Conservation (phyloP, 2,797 vertebrate genomes). For the Mormyrops boulengeri region DNA sequence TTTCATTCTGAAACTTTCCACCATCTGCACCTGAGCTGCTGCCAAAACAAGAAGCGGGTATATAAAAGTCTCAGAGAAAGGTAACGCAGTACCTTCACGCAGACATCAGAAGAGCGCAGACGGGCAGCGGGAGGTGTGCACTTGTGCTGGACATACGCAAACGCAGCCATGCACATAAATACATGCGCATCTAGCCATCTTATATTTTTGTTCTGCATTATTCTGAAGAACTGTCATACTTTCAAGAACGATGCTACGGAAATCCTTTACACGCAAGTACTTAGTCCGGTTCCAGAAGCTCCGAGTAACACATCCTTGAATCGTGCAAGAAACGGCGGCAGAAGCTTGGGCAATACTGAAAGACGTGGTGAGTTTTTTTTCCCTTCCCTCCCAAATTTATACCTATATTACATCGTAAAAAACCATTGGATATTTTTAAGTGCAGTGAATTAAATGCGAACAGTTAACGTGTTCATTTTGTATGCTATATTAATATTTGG, state of each 20-base stretch:
- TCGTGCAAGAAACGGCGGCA: constrained; percentile 80
- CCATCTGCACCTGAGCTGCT: constrained; percentile 75
- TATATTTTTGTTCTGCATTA: constrained; percentile 69
- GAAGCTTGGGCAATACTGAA: constrained; percentile 61
- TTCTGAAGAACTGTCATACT: constrained; percentile 70
- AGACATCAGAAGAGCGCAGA: constrained; percentile 23
- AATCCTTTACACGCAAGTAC: constrained; percentile 73
- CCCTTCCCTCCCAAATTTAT: background rate
- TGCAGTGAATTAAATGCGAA: background rate
- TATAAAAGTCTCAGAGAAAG: constrained; percentile 37
- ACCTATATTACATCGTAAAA: background rate
- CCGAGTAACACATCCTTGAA: constrained; percentile 80
- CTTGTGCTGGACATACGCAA: background rate
- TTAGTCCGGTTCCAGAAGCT: constrained; percentile 57
- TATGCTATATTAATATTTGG: background rate
- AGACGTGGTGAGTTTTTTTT: constrained; percentile 69
- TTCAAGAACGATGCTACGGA: constrained; percentile 92
- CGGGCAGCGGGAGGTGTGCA: background rate
- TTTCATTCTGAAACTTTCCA: constrained; percentile 63
- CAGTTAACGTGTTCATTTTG: background rate
- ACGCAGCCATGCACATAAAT: constrained; percentile 67
- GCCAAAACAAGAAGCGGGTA: constrained; percentile 58
- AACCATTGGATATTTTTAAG: background rate
- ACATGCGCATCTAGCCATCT: constrained; percentile 62
- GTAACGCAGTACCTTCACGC: background rate